phyloP scores from a whole-genome alignment of 2,113 vertebrate genomes.

The Calidris pugnax region DNA sequence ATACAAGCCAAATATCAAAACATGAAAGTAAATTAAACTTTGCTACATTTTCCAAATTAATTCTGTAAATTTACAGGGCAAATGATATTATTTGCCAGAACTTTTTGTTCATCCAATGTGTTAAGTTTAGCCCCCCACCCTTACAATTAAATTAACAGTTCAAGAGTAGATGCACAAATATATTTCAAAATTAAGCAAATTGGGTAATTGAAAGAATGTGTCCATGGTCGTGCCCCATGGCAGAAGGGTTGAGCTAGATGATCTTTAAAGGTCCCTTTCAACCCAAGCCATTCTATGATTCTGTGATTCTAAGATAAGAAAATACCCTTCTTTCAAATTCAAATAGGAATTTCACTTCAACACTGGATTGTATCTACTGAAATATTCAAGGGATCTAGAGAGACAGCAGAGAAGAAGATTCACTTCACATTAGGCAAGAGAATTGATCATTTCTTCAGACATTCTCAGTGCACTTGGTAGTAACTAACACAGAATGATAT shows the following conservation, averaged over 20 bases:
- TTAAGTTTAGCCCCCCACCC: neutral
- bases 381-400: neutral
- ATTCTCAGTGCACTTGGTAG: neutral
- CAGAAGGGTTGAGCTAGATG: neutral
- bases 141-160: neutral
- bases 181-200: neutral
- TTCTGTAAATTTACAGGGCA: neutral
- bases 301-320: neutral
- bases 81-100: neutral
- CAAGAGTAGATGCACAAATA: neutral
- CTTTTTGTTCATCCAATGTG: neutral
- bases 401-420: neutral
- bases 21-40: neutral
- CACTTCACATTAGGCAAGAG: neutral
- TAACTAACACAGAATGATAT: neutral
- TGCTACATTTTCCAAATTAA: neutral
- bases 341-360: neutral
- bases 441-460: neutral
- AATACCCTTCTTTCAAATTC: neutral
- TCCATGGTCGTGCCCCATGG: neutral
- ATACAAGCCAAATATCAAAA: neutral
- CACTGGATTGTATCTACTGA: neutral
- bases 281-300: neutral
- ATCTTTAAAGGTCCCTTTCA: neutral
- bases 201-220: neutral